Evolutionary conservation across 2,888 invertebrate genomes (phyloP), one percentile per base, ranked within the genome.

Genomic region (Meandrusa payeni): DNA sequence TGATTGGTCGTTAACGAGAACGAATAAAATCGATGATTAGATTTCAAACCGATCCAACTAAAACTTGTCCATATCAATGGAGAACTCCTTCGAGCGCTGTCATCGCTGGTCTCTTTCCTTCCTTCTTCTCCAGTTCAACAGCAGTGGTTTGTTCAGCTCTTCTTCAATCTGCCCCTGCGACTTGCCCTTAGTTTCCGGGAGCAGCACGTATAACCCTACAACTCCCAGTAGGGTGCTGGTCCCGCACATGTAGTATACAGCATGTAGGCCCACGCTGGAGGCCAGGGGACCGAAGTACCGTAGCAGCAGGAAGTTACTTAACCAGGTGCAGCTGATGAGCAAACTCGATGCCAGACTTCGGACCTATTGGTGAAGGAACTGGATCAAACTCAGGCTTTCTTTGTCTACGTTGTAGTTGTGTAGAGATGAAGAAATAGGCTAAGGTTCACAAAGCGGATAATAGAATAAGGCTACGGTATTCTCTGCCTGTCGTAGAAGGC

Each of bases 251-350:
- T 87, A 87, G 61, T 83, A 87, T 0, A 73, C 74, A 17, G 75
- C 64, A 57, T 87, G 83, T 7, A 87, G 76, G 0, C 86, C 86
- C 37, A 87, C 57, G 0, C 67, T 50, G 23, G 76, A 47, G 4
- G 82, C 81, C 1, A 82, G 56, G 6, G 70, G 61, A 3, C 81
- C 80, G 57, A 76, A 87, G 64, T 87, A 87, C 3, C 87, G 77
- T 1, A 87, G 78, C 1, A 83, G 55, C 6, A 87, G 60, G 54
- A 87, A 87, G 50, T 68, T 83, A 57, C 76, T 81, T 0, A 85
- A 64, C 87, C 87, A 87, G 69, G 76, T 83, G 81, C 83, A 87
- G 15, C 83, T 77, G 54, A 86, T 78, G 7, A 87, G 67, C 11
- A 87, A 61, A 32, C 87, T 82, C 17, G 87, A 86, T 0, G 86